Evolutionary conservation across 1,140 invertebrate species (phyloP).

Genomic region (Drosophila melanica): DNA sequence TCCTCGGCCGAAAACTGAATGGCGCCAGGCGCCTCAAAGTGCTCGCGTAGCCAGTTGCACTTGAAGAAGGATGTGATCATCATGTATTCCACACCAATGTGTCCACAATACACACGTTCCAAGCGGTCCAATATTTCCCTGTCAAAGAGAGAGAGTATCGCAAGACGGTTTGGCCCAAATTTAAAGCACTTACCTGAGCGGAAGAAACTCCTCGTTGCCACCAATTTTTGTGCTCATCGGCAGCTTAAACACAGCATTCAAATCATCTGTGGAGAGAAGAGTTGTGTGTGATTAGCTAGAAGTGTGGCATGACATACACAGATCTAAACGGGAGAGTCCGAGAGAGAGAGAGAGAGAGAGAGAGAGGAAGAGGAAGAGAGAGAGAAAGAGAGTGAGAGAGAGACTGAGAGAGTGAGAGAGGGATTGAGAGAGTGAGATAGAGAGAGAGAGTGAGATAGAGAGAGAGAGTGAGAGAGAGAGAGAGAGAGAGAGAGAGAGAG

Average conservation of each 20-base stretch:
- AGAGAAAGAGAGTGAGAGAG: no score
- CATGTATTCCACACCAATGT: constrained; percentile 94
- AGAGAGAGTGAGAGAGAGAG: no score
- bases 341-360: no score
- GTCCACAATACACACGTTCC: constrained; percentile 88
- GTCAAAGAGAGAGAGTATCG: not conserved
- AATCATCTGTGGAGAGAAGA: constrained; percentile 39
- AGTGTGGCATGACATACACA: not conserved
- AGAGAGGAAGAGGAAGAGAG: no score
- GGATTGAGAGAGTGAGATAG: no score
- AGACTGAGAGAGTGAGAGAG: no score
- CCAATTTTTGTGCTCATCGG: constrained; percentile 67
- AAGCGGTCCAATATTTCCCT: constrained; percentile 91
- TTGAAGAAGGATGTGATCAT: constrained; percentile 92
- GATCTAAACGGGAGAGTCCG: no score
- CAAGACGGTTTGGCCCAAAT: not conserved
- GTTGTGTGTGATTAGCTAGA: not conserved
- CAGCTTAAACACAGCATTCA: constrained; percentile 66
- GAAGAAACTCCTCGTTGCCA: constrained; percentile 56
- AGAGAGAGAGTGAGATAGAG: no score
- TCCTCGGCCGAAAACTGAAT: constrained; percentile 43
- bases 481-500: no score
- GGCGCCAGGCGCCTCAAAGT: constrained; percentile 89
- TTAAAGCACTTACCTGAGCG: constrained; percentile 50
- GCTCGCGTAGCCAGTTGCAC: constrained; percentile 91